Base-by-base conservation (phyloP, 2,888 invertebrate genomes). In the Plusia festucae region DNA sequence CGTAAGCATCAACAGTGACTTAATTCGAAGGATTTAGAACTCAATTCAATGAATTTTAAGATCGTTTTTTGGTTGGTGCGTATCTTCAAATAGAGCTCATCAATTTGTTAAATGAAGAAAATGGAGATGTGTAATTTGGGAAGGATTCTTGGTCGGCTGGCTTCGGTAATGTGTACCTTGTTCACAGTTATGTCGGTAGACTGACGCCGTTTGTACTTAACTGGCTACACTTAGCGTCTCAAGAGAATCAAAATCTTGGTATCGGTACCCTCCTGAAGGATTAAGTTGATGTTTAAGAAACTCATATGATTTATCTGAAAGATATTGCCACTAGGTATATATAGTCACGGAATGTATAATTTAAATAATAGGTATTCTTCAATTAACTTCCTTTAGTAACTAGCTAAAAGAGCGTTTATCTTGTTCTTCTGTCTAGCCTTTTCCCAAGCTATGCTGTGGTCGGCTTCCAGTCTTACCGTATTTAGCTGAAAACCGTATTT, bases 31-130 rank as follows among this genome's bases (percentile, higher is more conserved):
- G 80, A 91, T 87, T 89, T 88, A 85, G 75, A 80, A 85, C 91
- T 91, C 85, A 88, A 82, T 52, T 8, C 7, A 0, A 11, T 66
- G 54, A 58, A 40, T 2, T 46, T 71, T 86, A 90, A 81, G 86
- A 85, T 85, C 70, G 81, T 70, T 81, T 85, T 89, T 89, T 59
- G 76, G 60, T 64, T 44, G 55, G 55, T 40, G 59, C 59, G 53
- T 60, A 57, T 83, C 69, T 73, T 84, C 86, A 88, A 89, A 88
- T 85, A 87, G 83, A 86, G 80, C 68, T 87, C 89, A 93, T 94
- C 94, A 94, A 94, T 94, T 94, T 93, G 94, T 92, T 93, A 94
- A 93, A 93, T 93, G 93, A 93, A 94, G 94, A 92, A 93, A 93
- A 91, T 90, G 89, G 89, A 88, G 89, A 91, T 88, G 90, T 90